A percentile compares a stretch with the other conserved stretches of the same genome.
Evolutionary conservation across 2,888 invertebrate species (phyloP).

Genomic region (Trichopria drosophilae): DNA sequence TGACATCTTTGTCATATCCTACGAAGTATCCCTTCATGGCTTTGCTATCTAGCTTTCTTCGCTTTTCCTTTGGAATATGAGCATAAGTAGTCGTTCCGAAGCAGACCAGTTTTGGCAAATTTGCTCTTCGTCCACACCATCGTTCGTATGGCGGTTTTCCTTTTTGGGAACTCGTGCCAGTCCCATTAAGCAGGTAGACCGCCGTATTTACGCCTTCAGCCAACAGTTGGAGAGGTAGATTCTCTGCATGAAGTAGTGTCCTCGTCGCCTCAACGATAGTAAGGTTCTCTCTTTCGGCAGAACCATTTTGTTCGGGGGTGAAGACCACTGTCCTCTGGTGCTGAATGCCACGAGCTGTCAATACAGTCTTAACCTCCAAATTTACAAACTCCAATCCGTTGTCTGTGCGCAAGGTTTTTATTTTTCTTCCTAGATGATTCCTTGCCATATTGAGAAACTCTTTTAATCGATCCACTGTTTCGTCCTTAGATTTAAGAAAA

Average conservation of each 20-base stretch:
- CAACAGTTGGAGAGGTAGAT: slow-evolving; percentile 44
- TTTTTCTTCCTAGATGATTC: slow-evolving; percentile 10
- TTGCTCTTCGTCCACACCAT: slow-evolving; percentile 35
- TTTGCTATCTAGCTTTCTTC: slow-evolving; percentile 30
- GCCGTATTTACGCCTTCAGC: slow-evolving; percentile 52
- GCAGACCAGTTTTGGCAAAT: slow-evolving; percentile 19
- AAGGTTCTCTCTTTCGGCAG: slow-evolving; percentile 42
- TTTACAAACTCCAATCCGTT: slow-evolving; percentile 32
- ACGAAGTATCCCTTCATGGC: slow-evolving; percentile 27
- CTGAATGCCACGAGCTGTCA: slow-evolving; percentile 17
- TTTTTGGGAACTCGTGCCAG: slow-evolving; percentile 39
- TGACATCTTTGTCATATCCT: slow-evolving; percentile 20
- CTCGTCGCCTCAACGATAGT: slow-evolving; percentile 13
- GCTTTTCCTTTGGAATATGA: slow-evolving; percentile 24
- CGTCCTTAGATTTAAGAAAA: slow-evolving; percentile 25
- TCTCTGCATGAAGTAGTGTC: slow-evolving; percentile 23
- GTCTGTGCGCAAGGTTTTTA: slow-evolving; percentile 16
- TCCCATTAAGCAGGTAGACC: slow-evolving; percentile 48
- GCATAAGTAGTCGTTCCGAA: slow-evolving; percentile 7
- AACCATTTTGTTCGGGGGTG: slow-evolving; percentile 36
- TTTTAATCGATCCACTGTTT: slow-evolving; percentile 17
- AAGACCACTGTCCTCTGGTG: slow-evolving; percentile 31
- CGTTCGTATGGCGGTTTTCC: slow-evolving; percentile 43
- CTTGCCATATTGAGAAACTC: slow-evolving; percentile 18
- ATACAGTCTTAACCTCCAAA: slow-evolving; percentile 14